phyloP scores from a whole-genome alignment of 2,888 invertebrate genomes.

The Scaptomyza cyrtandrae region DNA sequence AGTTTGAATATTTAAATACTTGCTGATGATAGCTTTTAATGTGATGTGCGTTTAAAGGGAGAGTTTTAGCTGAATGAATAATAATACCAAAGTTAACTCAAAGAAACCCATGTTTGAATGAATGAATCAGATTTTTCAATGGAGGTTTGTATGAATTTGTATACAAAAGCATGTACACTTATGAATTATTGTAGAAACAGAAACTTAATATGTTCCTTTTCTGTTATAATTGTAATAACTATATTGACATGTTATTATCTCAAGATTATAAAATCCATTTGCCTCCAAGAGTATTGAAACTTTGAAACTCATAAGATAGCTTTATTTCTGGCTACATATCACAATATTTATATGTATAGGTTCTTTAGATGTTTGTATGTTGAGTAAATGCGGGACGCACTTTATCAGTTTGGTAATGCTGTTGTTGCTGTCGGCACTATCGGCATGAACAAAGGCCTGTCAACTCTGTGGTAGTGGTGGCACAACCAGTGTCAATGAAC shows the following conservation, averaged over 20 bases:
- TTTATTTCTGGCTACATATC: slow-evolving; percentile 3
- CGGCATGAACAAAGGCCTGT: slow-evolving; percentile 72
- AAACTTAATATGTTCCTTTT: too few relatives aligned
- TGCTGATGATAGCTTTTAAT: background rate
- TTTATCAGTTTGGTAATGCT: slow-evolving; percentile 46
- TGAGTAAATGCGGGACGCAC: slow-evolving; percentile 32
- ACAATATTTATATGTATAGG: slow-evolving; percentile 5
- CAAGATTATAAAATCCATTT: slow-evolving; percentile 6
- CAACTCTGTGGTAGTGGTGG: slow-evolving; percentile 28
- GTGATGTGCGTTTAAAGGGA: background rate
- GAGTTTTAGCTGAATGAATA: background rate
- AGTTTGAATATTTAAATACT: slow-evolving; percentile 3
- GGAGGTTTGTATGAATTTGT: too few relatives aligned
- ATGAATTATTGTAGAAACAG: too few relatives aligned
- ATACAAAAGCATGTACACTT: too few relatives aligned
- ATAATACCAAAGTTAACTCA: background rate
- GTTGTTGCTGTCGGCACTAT: slow-evolving; percentile 49
- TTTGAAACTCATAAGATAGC: slow-evolving; percentile 9
- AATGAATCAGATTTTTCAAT: background rate
- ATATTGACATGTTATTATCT: background rate
- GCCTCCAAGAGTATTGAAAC: background rate
- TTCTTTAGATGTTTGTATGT: background rate
- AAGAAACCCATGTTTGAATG: background rate
- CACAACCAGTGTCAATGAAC: slow-evolving; percentile 67
- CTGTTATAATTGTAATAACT: too few relatives aligned